These are phyloP conservation scores for Formicarius rufipectus DNA, from an alignment of 2,113 vertebrate species.

Conservation along the genomic window DNA sequence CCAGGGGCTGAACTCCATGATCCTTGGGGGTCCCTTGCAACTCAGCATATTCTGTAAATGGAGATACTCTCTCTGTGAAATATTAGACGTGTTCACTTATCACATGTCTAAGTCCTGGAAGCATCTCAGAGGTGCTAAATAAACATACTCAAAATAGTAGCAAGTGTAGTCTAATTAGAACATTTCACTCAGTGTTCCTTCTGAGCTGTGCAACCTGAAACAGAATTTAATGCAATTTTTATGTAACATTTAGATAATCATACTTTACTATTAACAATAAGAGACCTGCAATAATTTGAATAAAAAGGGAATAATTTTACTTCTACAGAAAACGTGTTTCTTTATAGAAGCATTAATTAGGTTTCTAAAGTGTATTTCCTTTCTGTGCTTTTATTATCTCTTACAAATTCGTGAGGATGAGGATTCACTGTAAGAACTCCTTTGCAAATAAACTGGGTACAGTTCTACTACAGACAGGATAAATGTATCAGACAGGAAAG, in stretches of 20 bases:
- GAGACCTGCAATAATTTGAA: not conserved
- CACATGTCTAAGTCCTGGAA: not conserved
- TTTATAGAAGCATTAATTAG: accelerated
- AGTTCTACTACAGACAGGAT: not conserved
- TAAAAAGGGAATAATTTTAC: not conserved
- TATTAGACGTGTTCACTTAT: not conserved
- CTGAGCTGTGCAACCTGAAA: not conserved
- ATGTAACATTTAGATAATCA: not conserved
- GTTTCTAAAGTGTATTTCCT: not conserved
- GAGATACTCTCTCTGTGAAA: not conserved
- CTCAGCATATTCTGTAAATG: not conserved
- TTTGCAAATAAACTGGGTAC: not conserved
- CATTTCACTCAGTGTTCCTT: not conserved
- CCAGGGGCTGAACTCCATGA: not conserved
- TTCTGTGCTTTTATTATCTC: not conserved
- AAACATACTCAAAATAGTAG: not conserved
- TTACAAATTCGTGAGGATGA: not conserved
- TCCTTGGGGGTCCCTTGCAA: not conserved
- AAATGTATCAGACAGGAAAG: not conserved
- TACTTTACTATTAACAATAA: not conserved
- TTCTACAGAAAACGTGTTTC: not conserved
- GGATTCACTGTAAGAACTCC: not conserved
- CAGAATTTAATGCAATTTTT: not conserved
- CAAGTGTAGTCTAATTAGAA: not conserved
- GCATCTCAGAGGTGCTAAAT: not conserved